Conservation (phyloP, 2,888 invertebrate genomes). For the Malacosoma neustria region DNA sequence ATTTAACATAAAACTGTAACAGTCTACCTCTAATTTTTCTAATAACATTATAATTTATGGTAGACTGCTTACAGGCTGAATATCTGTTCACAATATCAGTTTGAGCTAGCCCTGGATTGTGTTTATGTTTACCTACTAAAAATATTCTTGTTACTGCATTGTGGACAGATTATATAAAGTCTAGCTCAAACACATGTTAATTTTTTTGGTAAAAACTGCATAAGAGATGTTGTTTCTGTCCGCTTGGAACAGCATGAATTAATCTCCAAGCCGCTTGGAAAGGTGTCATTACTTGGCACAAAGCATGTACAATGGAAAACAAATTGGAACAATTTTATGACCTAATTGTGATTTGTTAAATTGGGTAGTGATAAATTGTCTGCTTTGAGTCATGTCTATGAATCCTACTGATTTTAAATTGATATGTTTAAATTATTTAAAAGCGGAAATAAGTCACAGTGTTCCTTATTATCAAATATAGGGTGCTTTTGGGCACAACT, state of each 20-base stretch:
- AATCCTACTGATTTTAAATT: not conserved
- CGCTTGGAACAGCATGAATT: conserved; percentile 53
- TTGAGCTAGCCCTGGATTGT: conserved; percentile 61
- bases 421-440: not conserved
- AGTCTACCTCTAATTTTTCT: conserved; percentile 70
- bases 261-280: conserved; percentile 38
- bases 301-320: conserved; percentile 31
- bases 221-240: conserved; percentile 47
- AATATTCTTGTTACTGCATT: conserved; percentile 23
- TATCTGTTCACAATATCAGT: conserved; percentile 39
- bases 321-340: conserved; percentile 15
- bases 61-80: conserved; percentile 55
- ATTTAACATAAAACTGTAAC: conserved; percentile 62
- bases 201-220: conserved; percentile 32
- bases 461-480: not conserved
- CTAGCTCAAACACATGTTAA: conserved; percentile 51
- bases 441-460: not conserved
- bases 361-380: conserved; percentile 1
- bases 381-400: not conserved
- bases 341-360: conserved; percentile 11
- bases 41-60: conserved; percentile 68
- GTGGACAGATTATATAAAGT: conserved; percentile 46
- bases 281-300: not conserved
- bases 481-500: not conserved
- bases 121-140: conserved; percentile 26